Evolutionary conservation across 2,113 vertebrate species (phyloP), one percentile per base, ranked within the genome.

Genomic region (Meriones unguiculatus): DNA sequence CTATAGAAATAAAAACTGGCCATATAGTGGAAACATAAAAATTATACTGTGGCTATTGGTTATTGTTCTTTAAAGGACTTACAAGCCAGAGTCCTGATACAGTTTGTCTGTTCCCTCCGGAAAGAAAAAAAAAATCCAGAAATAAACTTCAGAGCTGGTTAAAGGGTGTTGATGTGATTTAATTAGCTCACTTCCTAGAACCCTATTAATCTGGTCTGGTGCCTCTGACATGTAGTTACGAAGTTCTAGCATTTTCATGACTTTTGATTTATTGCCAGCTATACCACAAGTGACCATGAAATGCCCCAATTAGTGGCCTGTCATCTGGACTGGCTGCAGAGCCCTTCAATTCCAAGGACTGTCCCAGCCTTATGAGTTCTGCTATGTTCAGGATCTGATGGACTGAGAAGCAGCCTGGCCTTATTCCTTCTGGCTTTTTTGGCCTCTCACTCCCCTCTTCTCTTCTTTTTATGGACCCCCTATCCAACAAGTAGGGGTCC

Each of bases 241-340:
- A 85, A 92, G 65, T 90, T 75, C 25, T 32, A 64, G 46, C 35
- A 28, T 90, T 80, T 25, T 65, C 54, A 38, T 1, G 22, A 59
- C 14, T 93, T 90, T 62, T 95, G 95, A 96, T 94, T 93, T 94
- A 93, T 92, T 90, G 90, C 85, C 72, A 87, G 32, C 6, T 93
- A 72, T 69, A 75, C 3, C 67, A 84, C 57, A 94, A 54, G 87
- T 82, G 57, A 78, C 93, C 70, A 32, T 1, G 65, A 87, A 80
- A 95, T 70, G 5, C 35, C 30, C 65, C 82, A 91, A 1, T 87
- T 82, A 50, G 91, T 50, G 57, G 57, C 41, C 52, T 87, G 50
- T 85, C 69, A 20, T 38, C 89, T 46, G 32, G 35, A 72, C n/a
- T 91, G 59, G 67, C 41, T 46, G 67, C 86, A 81, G 57, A 64